Base-by-base conservation (phyloP, 2,797 vertebrate genomes). In the Martes flavigula region DNA sequence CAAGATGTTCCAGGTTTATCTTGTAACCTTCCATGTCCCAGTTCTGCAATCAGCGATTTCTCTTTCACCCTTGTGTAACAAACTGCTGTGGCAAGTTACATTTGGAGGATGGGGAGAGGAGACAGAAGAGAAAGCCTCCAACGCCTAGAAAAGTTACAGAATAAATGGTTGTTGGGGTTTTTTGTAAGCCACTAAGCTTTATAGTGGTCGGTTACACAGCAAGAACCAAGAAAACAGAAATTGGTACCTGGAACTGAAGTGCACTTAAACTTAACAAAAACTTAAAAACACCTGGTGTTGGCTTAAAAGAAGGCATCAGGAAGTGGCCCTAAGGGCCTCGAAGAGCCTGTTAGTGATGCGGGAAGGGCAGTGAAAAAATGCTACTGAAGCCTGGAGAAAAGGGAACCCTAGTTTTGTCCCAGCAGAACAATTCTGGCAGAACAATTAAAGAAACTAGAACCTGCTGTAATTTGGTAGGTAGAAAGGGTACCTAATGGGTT, bases 1-100 rank as follows among this genome's bases (percentile, higher is more conserved):
- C 64, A 97, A 73, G 30, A 96, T 92, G 32, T 78, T 96, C 73
- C 32, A 89, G 90, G 62, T n/a, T 95, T 96, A 84, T 91, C 48
- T 97, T 73, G 23, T 27, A 94, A 94, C 62, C 14, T 92, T 95
- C 68, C 15, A 20, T 83, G 70, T 43, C 62, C 56, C 51, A 79
- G 38, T 89, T 96, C 23, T 90, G 51, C 30, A 95, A 87, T 84
- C 62, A 91, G 30, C 23, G 87, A 70, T 83, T 96, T 96, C 51
- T 90, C 38, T 96, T 51, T 90, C 43, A 68, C 20, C 14, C 25
- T 94, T 7, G 7, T 75, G 18, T 82, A 82, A 96, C 7, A 95
- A 95, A 95, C 15, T 40, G 91, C 60, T 86, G 43, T 86, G 46
- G 58, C 68, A 93, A 93, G 66, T 79, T 56, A 92, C 18, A 66